phyloP scores from a whole-genome alignment of 2,113 vertebrate genomes.

The Platysteira castanea region DNA sequence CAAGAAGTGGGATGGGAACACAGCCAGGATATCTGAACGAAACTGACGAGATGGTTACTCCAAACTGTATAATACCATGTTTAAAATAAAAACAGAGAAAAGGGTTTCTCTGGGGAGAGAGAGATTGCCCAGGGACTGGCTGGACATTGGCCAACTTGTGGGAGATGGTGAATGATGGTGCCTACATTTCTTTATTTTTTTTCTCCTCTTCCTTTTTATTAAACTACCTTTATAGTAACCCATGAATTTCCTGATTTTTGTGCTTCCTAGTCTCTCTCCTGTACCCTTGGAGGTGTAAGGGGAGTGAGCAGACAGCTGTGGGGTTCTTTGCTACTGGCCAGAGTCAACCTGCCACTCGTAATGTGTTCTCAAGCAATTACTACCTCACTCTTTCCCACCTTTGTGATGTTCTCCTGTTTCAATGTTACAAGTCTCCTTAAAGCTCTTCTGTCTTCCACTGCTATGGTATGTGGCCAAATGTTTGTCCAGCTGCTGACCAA shows the following conservation, averaged over 20 bases:
- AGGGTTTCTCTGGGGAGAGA: background rate
- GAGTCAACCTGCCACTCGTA: too few relatives aligned
- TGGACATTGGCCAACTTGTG: background rate
- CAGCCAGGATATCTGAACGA: background rate
- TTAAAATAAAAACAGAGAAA: background rate
- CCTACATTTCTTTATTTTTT: background rate
- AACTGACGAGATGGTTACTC: background rate
- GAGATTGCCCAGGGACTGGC: background rate
- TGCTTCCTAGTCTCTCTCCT: background rate
- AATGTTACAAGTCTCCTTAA: background rate
- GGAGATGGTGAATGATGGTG: background rate
- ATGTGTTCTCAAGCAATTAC: background rate
- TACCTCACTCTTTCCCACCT: background rate
- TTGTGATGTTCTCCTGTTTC: background rate
- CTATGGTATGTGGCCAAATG: background rate
- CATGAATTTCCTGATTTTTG: background rate
- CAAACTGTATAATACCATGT: background rate
- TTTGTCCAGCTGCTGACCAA: background rate
- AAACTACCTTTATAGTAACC: background rate
- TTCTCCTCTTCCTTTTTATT: background rate
- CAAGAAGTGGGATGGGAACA: background rate
- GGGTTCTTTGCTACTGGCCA: background rate
- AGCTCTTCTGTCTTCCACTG: background rate
- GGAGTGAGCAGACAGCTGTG: accelerated
- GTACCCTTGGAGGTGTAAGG: background rate